These are phyloP conservation scores for Phylloscopus collybita DNA, from an alignment of 2,797 vertebrate genomes.

Conservation along the genomic window DNA sequence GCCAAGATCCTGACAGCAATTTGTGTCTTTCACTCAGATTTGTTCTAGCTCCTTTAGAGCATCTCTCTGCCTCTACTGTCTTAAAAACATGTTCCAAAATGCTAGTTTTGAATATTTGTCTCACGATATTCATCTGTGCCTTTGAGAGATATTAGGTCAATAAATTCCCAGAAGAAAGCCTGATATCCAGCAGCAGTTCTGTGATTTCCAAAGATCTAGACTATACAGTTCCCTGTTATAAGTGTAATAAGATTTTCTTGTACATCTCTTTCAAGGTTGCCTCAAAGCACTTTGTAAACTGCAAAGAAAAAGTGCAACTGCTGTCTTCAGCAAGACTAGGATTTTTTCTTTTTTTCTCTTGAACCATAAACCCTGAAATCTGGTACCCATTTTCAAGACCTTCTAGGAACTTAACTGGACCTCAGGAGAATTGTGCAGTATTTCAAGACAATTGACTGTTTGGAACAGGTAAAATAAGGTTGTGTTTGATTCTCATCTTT, in stretches of 20 bases:
- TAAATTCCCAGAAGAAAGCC: not conserved
- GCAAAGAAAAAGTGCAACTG: not conserved
- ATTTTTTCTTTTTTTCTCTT: not conserved
- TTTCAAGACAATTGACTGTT: not conserved
- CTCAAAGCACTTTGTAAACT: not conserved
- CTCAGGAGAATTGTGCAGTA: not conserved
- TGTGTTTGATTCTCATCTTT: not conserved
- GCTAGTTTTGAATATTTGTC: not conserved
- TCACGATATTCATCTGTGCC: not conserved
- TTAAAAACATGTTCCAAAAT: not conserved
- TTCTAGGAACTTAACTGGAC: not conserved
- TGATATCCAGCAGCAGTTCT: not conserved
- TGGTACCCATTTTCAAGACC: not conserved
- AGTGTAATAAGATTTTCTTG: not conserved
- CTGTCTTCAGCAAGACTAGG: not conserved
- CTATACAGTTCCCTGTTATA: not conserved
- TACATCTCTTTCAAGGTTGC: not conserved
- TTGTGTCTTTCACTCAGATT: not conserved
- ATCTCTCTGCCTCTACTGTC: not conserved
- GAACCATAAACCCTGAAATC: not conserved
- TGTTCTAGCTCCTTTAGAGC: not conserved
- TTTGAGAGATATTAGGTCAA: not conserved
- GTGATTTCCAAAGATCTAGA: not conserved
- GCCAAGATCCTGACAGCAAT: accelerated
- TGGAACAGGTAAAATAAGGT: not conserved